Conservation (phyloP, 2,797 vertebrate genomes). For the Scleropages formosus region DNA sequence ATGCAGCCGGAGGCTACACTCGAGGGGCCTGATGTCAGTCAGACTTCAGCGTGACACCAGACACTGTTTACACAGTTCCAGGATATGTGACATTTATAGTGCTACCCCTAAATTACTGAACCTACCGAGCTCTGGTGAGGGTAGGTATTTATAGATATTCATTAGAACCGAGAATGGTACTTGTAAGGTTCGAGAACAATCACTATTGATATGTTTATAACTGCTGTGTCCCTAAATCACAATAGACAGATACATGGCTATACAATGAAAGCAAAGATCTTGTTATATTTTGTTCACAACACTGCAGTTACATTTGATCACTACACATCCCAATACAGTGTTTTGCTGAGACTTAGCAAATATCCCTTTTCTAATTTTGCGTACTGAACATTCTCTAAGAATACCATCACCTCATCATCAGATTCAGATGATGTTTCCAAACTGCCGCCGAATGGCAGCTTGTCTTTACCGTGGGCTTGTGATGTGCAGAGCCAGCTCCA, state of each 20-base stretch:
- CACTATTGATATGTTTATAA: slow-evolving; percentile 10
- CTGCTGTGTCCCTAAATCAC: slow-evolving; percentile 9
- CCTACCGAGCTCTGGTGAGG: background rate
- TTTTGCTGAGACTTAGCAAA: background rate
- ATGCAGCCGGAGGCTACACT: background rate
- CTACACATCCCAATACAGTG: background rate
- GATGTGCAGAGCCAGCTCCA: background rate
- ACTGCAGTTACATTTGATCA: background rate
- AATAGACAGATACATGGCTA: background rate
- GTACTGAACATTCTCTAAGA: background rate
- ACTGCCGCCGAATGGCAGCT: background rate
- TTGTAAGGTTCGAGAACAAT: slow-evolving; percentile 15
- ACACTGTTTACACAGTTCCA: background rate
- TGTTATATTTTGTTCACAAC: background rate
- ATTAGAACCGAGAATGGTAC: background rate
- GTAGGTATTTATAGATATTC: slow-evolving; percentile 8
- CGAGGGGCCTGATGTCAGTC: background rate
- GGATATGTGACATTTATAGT: slow-evolving; percentile 7
- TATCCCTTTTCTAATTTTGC: background rate
- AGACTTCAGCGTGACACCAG: background rate
- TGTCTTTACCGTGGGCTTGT: background rate
- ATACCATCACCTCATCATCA: background rate
- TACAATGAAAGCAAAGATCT: background rate
- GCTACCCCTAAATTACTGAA: slow-evolving; percentile 16
- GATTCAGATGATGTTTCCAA: background rate